Conservation (phyloP, 2,113 vertebrate genomes). For the Istiophorus platypterus region DNA sequence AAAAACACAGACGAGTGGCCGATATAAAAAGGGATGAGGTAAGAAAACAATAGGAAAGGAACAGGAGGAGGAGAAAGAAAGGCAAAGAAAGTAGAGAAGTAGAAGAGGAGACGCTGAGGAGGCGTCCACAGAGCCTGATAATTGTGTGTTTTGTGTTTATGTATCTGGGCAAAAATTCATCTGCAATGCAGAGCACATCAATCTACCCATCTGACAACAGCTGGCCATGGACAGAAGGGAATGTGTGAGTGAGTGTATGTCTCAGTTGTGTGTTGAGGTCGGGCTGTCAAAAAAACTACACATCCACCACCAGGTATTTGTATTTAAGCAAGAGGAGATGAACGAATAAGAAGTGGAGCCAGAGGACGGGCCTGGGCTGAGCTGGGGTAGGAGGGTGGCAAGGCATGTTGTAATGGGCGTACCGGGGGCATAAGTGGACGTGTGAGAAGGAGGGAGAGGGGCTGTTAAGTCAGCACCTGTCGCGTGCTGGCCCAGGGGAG, state of each 20-base stretch:
- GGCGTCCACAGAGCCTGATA: conserved; percentile 2
- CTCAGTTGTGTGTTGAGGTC: conserved; percentile 21
- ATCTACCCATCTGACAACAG: conserved; percentile 78
- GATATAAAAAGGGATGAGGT: conserved; percentile 67
- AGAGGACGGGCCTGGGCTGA: neutral
- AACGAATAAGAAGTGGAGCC: too few species aligned
- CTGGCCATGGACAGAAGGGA: conserved; percentile 64
- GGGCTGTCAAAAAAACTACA: conserved; percentile 7
- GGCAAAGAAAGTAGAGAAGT: conserved; percentile 15
- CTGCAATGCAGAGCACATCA: conserved; percentile 81
- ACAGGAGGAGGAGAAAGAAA: conserved; percentile 5
- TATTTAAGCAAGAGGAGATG: conserved; percentile 23
- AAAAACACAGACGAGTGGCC: conserved; percentile 55
- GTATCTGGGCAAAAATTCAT: conserved; percentile 48
- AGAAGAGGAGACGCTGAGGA: conserved; percentile 21
- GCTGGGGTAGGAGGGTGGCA: conserved; percentile 49
- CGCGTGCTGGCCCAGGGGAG: conserved; percentile 71
- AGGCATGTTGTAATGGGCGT: conserved; percentile 56
- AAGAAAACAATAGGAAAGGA: conserved; percentile 43
- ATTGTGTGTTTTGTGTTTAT: conserved; percentile 11
- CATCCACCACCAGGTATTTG: neutral
- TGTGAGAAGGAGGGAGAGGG: conserved; percentile 67
- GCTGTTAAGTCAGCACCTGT: conserved; percentile 84
- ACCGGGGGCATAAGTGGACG: conserved; percentile 66
- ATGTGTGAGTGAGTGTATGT: conserved; percentile 14